Conservation (phyloP, 2,797 vertebrate genomes). For the Moxostoma hubbsi region DNA sequence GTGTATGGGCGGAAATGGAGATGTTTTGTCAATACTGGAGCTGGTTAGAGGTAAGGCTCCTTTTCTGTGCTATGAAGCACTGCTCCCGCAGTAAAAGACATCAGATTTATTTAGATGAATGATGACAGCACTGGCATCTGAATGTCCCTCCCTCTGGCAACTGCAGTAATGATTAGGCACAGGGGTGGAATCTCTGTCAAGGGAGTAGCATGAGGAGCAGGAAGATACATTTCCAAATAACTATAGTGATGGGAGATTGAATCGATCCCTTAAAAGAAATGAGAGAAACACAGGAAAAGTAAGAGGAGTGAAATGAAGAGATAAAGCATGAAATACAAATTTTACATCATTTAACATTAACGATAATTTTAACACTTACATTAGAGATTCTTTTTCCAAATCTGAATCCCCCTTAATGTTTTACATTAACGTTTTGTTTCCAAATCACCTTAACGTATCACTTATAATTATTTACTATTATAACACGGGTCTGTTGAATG, state of each 20-base stretch:
- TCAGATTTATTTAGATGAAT: conserved; percentile 16
- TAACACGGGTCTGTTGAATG: no score
- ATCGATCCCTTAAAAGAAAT: conserved; percentile 31
- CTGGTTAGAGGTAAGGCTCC: not conserved
- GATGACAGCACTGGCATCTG: conserved; percentile 3
- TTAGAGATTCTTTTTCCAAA: no score
- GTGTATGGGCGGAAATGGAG: not conserved
- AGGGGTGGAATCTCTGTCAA: conserved; percentile 16
- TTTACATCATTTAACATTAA: no score
- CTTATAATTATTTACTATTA: no score
- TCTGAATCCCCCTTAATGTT: no score
- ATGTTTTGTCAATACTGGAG: not conserved
- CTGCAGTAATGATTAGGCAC: conserved; percentile 39
- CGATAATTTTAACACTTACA: no score
- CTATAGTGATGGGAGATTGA: conserved; percentile 7
- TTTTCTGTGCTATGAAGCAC: not conserved
- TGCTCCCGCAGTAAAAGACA: conserved; percentile 2
- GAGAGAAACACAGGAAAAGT: not conserved
- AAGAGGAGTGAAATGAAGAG: no score
- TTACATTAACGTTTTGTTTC: no score
- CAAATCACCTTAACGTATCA: no score
- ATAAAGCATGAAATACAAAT: no score
- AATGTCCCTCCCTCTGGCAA: conserved; percentile 31
- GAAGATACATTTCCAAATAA: conserved; percentile 43
- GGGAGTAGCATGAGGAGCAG: not conserved